Evolutionary conservation across 2,797 vertebrate species (phyloP), one percentile per base, ranked within the genome.

Genomic region (Onychomys torridus): DNA sequence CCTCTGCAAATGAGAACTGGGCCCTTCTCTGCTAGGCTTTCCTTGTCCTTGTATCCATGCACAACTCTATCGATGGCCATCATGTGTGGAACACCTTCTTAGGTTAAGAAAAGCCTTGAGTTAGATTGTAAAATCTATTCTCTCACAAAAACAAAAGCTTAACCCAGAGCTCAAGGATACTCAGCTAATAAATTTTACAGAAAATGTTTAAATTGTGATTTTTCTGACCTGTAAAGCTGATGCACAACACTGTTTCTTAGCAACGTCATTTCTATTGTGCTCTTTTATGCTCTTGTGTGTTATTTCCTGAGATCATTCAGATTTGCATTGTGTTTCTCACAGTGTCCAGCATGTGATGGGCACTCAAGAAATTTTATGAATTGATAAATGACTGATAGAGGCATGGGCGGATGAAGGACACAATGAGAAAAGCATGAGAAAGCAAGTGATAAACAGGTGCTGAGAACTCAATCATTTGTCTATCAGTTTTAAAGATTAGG

Each of bases 131-230:
- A n/a, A 77, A 71, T 46, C 7, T 78, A 43, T 79, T 78, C 3
- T 52, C 7, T 89, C 55, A 57, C 43, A 63, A 89, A 91, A 91
- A 34, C 49, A 91, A 91, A 94, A 34, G 37, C 13, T 78, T 94
- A 79, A 89, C 55, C n/a, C 13, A 2, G 27, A 89, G 69, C 7
- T 96, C 78, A 85, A 96, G 78, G 32, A 87, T 84, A 85, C 0
- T 4, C 37, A 85, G 37, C 13, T 57, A 85, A 79, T 65, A 94
- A 61, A 73, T 83, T 77, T 55, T 32, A 34, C 67, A 73, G 73
- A 55, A 89, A 73, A 25, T 59, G 34, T 57, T 92, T 25, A 46
- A 84, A 73, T 46, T 65, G 43, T 85, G 52, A 55, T 92, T 94
- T 96, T 52, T 73, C 0, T 79, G 63, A 71, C n/a, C 71, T 13